Evolutionary conservation across 30 jellyfish, hydroid and myxozoan species (phyloP).

Genomic region (Nemopilema nomurai): DNA sequence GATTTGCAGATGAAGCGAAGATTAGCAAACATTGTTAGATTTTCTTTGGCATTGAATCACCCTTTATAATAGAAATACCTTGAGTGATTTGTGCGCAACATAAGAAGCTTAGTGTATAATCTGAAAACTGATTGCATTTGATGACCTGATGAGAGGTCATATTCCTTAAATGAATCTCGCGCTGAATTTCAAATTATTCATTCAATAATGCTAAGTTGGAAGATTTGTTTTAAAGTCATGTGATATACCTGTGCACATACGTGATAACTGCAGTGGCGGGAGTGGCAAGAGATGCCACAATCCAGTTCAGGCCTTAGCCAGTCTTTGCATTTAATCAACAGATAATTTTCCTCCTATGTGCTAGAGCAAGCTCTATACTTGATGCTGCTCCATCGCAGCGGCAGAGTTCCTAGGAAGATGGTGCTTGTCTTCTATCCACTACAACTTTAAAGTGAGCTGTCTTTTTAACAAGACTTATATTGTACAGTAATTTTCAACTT

Average conservation of each 20-base stretch:
- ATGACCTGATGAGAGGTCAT: slow-evolving; percentile 34
- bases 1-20: slow-evolving; percentile 19
- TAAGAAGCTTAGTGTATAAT: slow-evolving; percentile 28
- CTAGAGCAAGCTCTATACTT: no score
- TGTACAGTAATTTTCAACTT: no score
- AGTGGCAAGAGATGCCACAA: no score
- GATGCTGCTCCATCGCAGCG: no score
- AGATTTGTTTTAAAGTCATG: not conserved
- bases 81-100: slow-evolving; percentile 11
- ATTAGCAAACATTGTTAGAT: slow-evolving; percentile 18
- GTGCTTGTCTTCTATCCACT: no score
- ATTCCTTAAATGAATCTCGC: not conserved
- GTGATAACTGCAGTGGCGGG: not conserved
- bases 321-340: no score
- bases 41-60: slow-evolving; percentile 22
- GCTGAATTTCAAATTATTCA: not conserved
- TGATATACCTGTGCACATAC: not conserved
- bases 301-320: no score
- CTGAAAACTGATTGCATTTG: slow-evolving; percentile 21
- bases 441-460: no score
- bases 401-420: no score
- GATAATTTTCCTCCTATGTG: no score
- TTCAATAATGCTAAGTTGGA: not conserved
- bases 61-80: slow-evolving; percentile 35
- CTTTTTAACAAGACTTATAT: no score